Evolutionary conservation across 2,888 invertebrate species (phyloP), one percentile per base, ranked within the genome.

Genomic region (Caenorhabditis sp.): DNA sequence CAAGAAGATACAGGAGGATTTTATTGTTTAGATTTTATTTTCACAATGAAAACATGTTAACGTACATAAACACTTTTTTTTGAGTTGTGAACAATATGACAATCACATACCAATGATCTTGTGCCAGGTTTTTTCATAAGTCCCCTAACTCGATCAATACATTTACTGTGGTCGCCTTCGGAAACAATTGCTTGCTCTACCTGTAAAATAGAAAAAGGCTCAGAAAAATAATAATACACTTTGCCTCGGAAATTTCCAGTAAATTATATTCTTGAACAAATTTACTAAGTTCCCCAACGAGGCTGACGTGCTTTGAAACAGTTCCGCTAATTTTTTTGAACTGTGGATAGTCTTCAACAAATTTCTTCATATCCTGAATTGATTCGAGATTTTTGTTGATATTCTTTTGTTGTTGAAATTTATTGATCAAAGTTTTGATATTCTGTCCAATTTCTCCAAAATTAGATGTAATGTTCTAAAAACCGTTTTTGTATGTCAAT

Each of bases 371-470:
- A 89, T 99, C 99, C 0, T 94, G 93, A 86, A 99, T 98, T 86
- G 95, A 96, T 91, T 99, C 98, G 2, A 99, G 45, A 32, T 82
- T 81, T 89, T 96, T 94, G 87, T 97, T 95, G 86, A 94, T 95
- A 89, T 97, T 94, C 2, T 96, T 59, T 17, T 96, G 95, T 86
- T 93, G 93, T 90, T 97, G 96, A 90, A 97, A 99, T 88, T 97
- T 95, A 74, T 98, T 97, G 94, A 99, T 98, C 63, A 99, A 91
- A 22, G 93, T 93, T 90, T 98, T 97, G 83, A 99, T 97, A 46
- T 95, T 96, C 87, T 95, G 94, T 0, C 97, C 98, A 87, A 99
- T 97, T 91, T 99, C 98, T 41, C 99, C 99, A 91, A 96, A 99
- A 91, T 99, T 99, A 13, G 94, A 92, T 89, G 95, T 96, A 89